A percentile compares a stretch with the other conserved stretches of the same genome.
phyloP scores from a whole-genome alignment of 1,140 invertebrate genomes.

The Homalodisca vitripennis region DNA sequence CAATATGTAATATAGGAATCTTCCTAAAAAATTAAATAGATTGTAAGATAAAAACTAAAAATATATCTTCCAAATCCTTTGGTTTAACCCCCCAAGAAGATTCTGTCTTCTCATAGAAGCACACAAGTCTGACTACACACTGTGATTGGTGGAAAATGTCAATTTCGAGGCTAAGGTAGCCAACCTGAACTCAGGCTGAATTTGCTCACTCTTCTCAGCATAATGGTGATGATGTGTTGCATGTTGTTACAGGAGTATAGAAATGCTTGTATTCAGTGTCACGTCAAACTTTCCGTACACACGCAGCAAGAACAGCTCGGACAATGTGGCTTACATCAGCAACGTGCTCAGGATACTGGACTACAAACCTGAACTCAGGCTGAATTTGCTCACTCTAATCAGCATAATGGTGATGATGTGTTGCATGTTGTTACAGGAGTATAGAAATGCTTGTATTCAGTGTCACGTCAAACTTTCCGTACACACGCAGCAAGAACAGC shows the following conservation, averaged over 20 bases:
- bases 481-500: background rate
- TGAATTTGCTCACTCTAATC: constrained; percentile 61
- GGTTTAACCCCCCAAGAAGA: no score
- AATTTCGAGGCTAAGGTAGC: no score
- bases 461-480: background rate
- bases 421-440: background rate
- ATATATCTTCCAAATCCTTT: no score
- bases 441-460: background rate
- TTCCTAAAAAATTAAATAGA: no score
- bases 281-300: background rate
- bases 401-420: constrained; percentile 57
- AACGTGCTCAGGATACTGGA: constrained; percentile 53
- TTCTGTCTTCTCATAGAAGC: no score
- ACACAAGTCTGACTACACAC: no score
- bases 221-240: constrained; percentile 52
- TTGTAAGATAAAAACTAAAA: no score
- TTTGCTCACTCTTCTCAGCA: constrained; percentile 64
- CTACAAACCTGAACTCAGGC: constrained; percentile 60
- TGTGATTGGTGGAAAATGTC: no score
- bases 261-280: background rate
- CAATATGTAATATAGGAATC: no score
- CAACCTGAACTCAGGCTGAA: constrained; percentile 57
- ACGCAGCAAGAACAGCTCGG: constrained; percentile 1
- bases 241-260: constrained; percentile 2
- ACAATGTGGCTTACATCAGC: constrained; percentile 35